Evolutionary conservation across 2,113 vertebrate species (phyloP), one percentile per base, ranked within the genome.

Genomic region (Centropus unirufus): DNA sequence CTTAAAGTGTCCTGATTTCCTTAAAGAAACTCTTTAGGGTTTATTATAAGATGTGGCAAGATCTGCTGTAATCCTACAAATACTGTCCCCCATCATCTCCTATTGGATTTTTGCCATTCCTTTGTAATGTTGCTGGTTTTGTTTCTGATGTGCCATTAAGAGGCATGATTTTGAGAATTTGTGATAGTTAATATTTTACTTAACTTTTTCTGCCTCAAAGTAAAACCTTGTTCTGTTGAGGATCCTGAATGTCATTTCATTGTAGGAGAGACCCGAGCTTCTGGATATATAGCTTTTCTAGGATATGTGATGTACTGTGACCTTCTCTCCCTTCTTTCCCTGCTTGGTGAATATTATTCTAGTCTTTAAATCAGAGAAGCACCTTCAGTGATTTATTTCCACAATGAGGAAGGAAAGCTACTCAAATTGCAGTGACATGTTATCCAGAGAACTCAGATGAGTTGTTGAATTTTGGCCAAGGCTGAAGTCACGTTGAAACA

Each of bases 271-370:
- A 68, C 46, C 21, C 29, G 32, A 62, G 18, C 83, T 87, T 63
- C n/a, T 42, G 73, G 24, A n/a, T 1, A 1, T 40, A 27, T 51
- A 73, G 24, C n/a, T 64, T 58, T 76, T 63, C 36, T 63, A 80
- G 29, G 39, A 59, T 27, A 46, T 5, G 8, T 39, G 64, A 12
- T 0, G 1, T 2, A 1, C 15, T 54, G 18, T 18, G 61, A 12
- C 14, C 15, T 14, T 42, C 8, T 34, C 9, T 76, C 57, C 17
- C 14, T 59, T 74, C 13, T 19, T 52, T 22, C 21, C 3, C 4
- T 18, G 16, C 54, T 30, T 40, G 9, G 11, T 64, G 30, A 64
- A 17, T 73, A 27, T 14, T 54, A 5, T 64, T 74, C 9, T 32
- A 63, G 24, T 51, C 34, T 59, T 21, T 68, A 40, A 72, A 39